Evolutionary conservation across 2,113 vertebrate species (phyloP), one percentile per base, ranked within the genome.

Genomic region (Pipra filicauda): DNA sequence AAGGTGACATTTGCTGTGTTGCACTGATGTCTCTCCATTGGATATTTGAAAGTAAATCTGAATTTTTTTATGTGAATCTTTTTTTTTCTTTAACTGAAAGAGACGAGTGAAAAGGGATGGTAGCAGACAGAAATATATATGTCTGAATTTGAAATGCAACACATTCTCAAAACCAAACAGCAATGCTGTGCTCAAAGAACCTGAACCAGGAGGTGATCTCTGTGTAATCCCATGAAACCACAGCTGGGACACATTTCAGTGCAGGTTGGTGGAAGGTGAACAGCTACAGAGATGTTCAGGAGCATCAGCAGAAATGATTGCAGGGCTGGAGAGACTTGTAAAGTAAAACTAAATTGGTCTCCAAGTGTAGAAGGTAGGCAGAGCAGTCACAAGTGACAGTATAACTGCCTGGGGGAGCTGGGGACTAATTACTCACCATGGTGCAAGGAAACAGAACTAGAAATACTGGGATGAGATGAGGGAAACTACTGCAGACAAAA

Each of bases 381-480:
- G 77, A 86, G 33, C 55, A 67, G 71, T 81, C 76, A 33, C 82
- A 33, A 85, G 76, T 94, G 95, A 92, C 76, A 83, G 23, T 31
- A 33, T 67, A 92, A 80, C 69, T 90, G 94, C 90, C 76, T 4
- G 0, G 35, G 88, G 88, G 85, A 91, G 49, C 5, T 86, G 81
- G 84, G 91, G 80, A 86, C 65, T 89, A 71, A 91, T 92, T 93
- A 85, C 62, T 92, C 69, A 75, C 81, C 55, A 26, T 59, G 55
- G 83, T 89, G 73, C 83, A 84, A 84, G 44, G 72, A 91, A 90
- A 93, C 49, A 93, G 48, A 90, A 67, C 67, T 31, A 61, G 73
- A 88, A 92, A 72, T 69, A 65, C n/a, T 77, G 69, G 21, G 69
- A 33, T 71, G 78, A 93, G 57, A 79, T 46, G 27, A 77, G 91